Percentiles rank a stretch among this genome's conserved stretches.
These are phyloP conservation scores for Eulithis prunata DNA, from an alignment of 2,888 invertebrate species.

Conservation along the genomic window DNA sequence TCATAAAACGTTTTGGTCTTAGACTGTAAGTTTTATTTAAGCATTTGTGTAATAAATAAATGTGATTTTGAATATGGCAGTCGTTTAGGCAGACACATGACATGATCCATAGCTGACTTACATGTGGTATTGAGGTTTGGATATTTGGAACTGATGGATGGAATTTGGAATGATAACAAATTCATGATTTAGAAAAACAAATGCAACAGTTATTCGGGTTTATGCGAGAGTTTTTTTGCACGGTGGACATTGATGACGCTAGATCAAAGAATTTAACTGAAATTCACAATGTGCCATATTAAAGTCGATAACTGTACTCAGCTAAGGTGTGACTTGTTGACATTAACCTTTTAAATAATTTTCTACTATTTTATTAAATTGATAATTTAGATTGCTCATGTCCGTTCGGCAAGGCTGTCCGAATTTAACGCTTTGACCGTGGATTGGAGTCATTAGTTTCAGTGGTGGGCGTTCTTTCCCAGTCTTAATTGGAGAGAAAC, in stretches of 20 bases:
- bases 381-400: conserved; percentile 24
- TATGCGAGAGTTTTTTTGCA: neutral
- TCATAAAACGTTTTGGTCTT: too few relatives aligned
- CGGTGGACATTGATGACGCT: neutral
- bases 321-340: conserved; percentile 19
- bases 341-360: conserved; percentile 26
- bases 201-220: too few relatives aligned
- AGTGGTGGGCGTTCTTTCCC: conserved; percentile 36
- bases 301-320: neutral
- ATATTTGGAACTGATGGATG: too few relatives aligned
- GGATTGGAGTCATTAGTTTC: conserved; percentile 39
- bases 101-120: too few relatives aligned
- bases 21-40: too few relatives aligned
- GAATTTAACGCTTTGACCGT: conserved; percentile 40
- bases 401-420: conserved; percentile 35
- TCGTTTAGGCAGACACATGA: too few relatives aligned
- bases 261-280: neutral
- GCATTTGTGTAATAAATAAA: too few relatives aligned
- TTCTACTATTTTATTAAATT: conserved; percentile 18
- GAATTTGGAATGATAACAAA: too few relatives aligned
- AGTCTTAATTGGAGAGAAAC: conserved; percentile 33
- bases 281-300: conserved; percentile 4
- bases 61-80: too few relatives aligned
- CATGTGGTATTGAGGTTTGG: too few relatives aligned
- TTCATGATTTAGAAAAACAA: too few relatives aligned